Evolutionary conservation across 64 coral and sea anemone species (phyloP), one percentile per base, ranked within the genome.

Genomic region (Montipora foliosa): DNA sequence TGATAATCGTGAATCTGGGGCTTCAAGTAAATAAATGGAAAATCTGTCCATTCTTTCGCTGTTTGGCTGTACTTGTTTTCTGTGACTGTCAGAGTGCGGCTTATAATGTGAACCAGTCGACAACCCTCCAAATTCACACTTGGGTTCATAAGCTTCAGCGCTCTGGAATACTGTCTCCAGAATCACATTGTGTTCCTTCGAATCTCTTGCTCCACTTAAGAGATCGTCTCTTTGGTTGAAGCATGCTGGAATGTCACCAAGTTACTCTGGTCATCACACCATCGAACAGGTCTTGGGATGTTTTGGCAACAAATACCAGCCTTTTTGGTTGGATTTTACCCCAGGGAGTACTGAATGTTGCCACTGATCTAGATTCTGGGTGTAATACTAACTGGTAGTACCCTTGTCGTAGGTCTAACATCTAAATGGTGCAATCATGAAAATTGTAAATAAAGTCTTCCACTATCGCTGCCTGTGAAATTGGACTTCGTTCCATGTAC

Each of bases 361-460:
- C n/a, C 88, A 90, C 44, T 9, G 61, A 55, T 16, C 67, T 88
- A 48, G 69, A 74, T 25, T 88, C 75, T 48, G 76, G 76, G 77
- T 90, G 22, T 50, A 90, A 49, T 44, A 16, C 19, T 71, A 91
- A 55, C 77, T 91, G 89, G 76, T 91, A 58, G 61, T 91, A 81
- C 22, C 46, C 67, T 49, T 82, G 89, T 5, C 48, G 62, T 8
- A 82, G 78, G 66, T 91, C 67, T 68, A 91, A 47, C 12, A 67
- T 74, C 19, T 29, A 91, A 8, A 91, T 82, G 1, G 60, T 91
- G 44, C 62, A 73, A 16, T 82, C 89, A 72, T 74, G 89, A 15
- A 91, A 76, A 11, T 82, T 82, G 44, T 91, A 20, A 5, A 61
- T 55, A 22, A 91, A 83, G 62, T 91, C 89, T 81, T 91, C 89